phyloP scores from a whole-genome alignment of 2,113 vertebrate genomes.

The Rhinogobius similis region DNA sequence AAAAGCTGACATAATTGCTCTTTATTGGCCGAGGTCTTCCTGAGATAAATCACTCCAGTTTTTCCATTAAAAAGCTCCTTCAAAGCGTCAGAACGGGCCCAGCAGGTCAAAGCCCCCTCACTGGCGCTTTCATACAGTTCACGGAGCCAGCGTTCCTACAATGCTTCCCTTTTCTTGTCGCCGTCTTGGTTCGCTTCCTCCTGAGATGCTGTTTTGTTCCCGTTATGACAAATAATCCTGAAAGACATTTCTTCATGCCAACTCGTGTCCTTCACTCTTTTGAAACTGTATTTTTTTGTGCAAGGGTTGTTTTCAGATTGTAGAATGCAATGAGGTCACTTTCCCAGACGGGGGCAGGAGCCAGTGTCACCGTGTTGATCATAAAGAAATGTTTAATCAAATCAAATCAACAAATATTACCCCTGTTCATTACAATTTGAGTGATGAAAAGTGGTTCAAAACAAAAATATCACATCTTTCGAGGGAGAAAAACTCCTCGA shows the following conservation, averaged over 20 bases:
- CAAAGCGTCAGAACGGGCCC: constrained; percentile 31
- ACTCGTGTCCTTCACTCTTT: background rate
- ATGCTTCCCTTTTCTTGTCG: constrained; percentile 35
- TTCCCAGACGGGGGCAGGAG: background rate
- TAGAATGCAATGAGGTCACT: background rate
- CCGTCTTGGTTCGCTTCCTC: background rate
- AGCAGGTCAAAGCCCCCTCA: constrained; percentile 14
- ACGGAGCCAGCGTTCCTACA: constrained; percentile 43
- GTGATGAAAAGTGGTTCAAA: too few relatives aligned
- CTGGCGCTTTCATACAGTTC: constrained; percentile 24
- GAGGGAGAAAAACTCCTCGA: too few relatives aligned
- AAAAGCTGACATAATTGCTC: constrained; percentile 34
- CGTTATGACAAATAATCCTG: constrained; percentile 51
- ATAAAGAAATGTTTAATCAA: too few relatives aligned
- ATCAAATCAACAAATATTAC: too few relatives aligned
- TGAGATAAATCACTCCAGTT: constrained; percentile 35
- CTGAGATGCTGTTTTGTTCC: constrained; percentile 18
- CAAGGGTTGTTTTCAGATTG: background rate
- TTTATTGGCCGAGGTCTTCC: constrained; percentile 43
- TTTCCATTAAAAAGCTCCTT: constrained; percentile 37
- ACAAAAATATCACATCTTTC: too few relatives aligned
- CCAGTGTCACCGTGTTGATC: background rate
- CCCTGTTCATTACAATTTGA: too few relatives aligned
- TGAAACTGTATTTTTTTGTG: constrained; percentile 1
- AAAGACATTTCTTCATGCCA: background rate